Evolutionary conservation across 2,888 invertebrate genomes (phyloP).

Genomic region (Cephus nigrinus): DNA sequence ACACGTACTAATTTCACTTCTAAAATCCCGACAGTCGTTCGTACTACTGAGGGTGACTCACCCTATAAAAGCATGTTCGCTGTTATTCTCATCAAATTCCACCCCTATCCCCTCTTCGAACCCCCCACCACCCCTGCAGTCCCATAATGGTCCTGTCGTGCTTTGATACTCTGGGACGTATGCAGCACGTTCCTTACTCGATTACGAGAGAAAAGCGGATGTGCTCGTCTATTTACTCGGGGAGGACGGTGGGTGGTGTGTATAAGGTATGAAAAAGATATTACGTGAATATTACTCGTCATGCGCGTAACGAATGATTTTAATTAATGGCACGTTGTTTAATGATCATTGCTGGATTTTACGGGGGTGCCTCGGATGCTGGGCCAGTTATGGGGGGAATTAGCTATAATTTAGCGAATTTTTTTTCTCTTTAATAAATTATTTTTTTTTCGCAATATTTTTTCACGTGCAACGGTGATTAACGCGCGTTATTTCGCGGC

Average conservation of each 20-base stretch:
- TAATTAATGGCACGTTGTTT: not conserved
- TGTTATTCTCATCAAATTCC: not conserved
- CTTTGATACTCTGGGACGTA: not conserved
- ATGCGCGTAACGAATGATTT: not conserved
- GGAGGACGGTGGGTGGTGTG: not conserved
- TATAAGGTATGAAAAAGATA: not conserved
- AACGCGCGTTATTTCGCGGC: constrained; percentile 1
- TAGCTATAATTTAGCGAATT: not conserved
- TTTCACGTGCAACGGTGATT: not conserved
- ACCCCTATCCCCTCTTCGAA: no score
- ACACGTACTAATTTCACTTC: constrained; percentile 10
- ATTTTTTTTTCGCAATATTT: not conserved
- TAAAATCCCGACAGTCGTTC: not conserved
- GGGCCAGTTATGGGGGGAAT: not conserved
- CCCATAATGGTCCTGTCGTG: not conserved
- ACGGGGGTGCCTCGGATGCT: not conserved
- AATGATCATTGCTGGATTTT: not conserved
- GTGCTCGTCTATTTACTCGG: not conserved
- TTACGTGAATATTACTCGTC: not conserved
- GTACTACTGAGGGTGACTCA: not conserved
- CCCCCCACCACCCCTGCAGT: not conserved
- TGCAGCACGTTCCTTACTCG: not conserved
- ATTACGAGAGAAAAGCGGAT: not conserved
- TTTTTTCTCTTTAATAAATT: not conserved
- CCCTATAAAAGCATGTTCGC: not conserved